Conservation (phyloP, 2,113 vertebrate species). For the Ochotona curzoniae region DNA sequence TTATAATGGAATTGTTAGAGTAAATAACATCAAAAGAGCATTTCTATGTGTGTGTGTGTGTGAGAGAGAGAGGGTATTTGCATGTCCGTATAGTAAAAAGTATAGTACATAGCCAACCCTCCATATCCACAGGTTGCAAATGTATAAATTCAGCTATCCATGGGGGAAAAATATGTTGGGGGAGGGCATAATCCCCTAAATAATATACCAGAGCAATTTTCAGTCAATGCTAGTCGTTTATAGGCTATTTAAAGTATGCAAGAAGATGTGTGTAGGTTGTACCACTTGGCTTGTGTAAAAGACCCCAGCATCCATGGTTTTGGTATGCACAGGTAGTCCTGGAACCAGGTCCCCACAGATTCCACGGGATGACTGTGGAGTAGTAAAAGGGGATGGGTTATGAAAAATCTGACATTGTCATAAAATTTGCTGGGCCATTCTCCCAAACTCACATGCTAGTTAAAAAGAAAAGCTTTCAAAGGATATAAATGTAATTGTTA, state of each 20-base stretch:
- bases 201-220: not conserved
- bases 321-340: not conserved
- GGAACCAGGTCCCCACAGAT: not conserved
- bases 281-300: not conserved
- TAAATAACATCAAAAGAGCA: not conserved
- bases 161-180: not conserved
- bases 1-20: not conserved
- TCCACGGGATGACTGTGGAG: not conserved
- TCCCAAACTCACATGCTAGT: not conserved
- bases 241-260: not conserved
- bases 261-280: not conserved
- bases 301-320: not conserved
- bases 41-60: not conserved
- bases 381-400: not conserved
- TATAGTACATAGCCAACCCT: not conserved
- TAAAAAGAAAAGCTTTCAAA: conserved; percentile 17
- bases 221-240: not conserved
- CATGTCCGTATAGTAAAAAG: not conserved
- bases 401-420: not conserved
- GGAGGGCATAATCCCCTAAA: not conserved
- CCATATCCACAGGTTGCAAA: not conserved
- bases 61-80: no score
- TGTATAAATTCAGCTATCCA: not conserved
- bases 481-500: not conserved
- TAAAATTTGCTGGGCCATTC: not conserved